Percentiles rank a stretch among this genome's conserved stretches.
These are phyloP conservation scores for Phymorhynchus buccinoides DNA, from an alignment of 1,140 invertebrate species.

Conservation along the genomic window DNA sequence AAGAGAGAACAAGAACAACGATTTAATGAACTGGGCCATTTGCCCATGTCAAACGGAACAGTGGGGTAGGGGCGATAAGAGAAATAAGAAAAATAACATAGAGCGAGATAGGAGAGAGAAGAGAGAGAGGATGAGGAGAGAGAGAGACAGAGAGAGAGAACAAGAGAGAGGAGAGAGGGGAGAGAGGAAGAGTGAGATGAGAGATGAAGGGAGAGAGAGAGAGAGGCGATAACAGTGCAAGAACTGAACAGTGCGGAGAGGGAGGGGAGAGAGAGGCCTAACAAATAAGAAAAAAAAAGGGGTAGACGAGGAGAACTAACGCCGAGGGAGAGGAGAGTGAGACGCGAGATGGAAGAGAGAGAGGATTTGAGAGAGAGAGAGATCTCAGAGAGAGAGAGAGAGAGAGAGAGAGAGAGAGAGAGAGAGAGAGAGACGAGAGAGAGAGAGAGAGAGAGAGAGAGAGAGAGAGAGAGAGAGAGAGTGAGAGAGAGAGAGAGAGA, in stretches of 20 bases:
- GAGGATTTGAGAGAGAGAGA: too few species aligned
- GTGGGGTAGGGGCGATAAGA: not conserved
- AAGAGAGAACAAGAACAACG: not conserved
- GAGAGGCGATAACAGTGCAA: too few species aligned
- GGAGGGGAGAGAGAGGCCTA: not conserved
- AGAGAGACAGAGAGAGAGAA: too few species aligned
- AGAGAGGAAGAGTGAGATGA: too few species aligned
- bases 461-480: conserved; percentile 14
- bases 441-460: conserved; percentile 11
- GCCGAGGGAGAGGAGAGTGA: not conserved
- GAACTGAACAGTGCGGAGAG: too few species aligned
- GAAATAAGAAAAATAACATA: not conserved
- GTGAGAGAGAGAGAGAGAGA: too few species aligned
- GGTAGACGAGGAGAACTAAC: not conserved
- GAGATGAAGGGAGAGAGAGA: too few species aligned
- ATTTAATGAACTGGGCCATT: too few species aligned
- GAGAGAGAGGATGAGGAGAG: not conserved
- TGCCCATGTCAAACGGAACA: not conserved
- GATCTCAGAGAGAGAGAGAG: conserved; percentile 1
- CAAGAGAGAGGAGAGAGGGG: not conserved
- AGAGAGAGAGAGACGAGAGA: not conserved
- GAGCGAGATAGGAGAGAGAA: conserved; percentile 1
- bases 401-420: not conserved
- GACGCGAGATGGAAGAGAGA: not conserved
- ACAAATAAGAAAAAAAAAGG: not conserved